A percentile compares a stretch with the other conserved stretches of the same genome.
Conservation (phyloP, 2,797 vertebrate species). For the Euthynnus affinis region DNA sequence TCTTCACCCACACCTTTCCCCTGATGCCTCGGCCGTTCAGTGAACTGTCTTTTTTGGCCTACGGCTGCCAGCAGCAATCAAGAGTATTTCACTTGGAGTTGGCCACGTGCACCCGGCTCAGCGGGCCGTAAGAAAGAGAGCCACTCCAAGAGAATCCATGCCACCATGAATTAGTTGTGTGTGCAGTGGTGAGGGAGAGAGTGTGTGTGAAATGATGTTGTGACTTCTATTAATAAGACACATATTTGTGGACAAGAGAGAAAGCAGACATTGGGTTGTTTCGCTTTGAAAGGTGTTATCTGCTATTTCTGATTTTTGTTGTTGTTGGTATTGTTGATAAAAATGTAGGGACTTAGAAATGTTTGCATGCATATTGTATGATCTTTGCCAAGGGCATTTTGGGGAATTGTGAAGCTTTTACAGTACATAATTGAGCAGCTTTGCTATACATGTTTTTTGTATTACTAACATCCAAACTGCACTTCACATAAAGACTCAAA, state of each 20-base stretch:
- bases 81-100: constrained; percentile 39
- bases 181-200: not conserved
- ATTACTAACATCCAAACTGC: constrained; percentile 28
- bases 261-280: constrained; percentile 19
- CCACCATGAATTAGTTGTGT: constrained; percentile 46
- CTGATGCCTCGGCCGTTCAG: constrained; percentile 51
- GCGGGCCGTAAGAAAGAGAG: constrained; percentile 46
- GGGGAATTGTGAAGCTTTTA: constrained; percentile 72
- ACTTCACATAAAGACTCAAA: constrained; percentile 12
- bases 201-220: constrained; percentile 13
- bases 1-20: constrained; percentile 62
- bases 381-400: constrained; percentile 73
- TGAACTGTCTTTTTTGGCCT: constrained; percentile 50
- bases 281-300: constrained; percentile 34
- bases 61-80: constrained; percentile 60
- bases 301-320: constrained; percentile 33
- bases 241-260: constrained; percentile 14
- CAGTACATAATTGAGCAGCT: constrained; percentile 78
- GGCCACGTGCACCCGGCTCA: constrained; percentile 48
- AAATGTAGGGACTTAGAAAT: constrained; percentile 57
- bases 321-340: constrained; percentile 28
- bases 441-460: constrained; percentile 69
- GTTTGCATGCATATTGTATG: constrained; percentile 75
- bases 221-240: constrained; percentile 37
- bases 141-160: constrained; percentile 47